phyloP scores from a whole-genome alignment of 2,797 vertebrate species.

The Rhinella marina region DNA sequence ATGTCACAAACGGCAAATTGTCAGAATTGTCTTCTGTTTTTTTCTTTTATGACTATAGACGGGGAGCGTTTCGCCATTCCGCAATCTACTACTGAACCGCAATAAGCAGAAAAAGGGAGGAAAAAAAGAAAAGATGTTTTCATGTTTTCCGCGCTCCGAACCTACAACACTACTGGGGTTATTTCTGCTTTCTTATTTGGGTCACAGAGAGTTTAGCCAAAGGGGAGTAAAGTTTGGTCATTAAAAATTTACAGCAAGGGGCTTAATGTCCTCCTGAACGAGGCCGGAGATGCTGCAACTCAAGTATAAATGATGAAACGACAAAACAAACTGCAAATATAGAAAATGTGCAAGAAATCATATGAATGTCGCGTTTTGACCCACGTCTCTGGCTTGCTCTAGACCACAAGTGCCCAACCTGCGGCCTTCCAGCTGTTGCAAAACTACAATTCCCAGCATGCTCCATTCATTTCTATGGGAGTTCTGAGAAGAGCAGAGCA shows the following conservation, averaged over 20 bases:
- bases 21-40: background rate
- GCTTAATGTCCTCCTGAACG: constrained; percentile 5
- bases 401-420: no score
- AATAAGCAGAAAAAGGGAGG: background rate
- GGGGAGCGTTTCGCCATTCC: background rate
- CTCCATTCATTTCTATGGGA: no score
- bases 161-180: background rate
- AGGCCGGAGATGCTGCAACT: background rate
- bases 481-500: no score
- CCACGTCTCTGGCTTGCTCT: no score
- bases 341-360: background rate
- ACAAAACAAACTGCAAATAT: background rate
- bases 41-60: background rate
- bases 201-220: constrained; percentile 52
- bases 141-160: background rate
- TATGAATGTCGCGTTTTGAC: background rate
- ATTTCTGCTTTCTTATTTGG: constrained; percentile 49
- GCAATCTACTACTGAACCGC: constrained; percentile 12
- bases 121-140: background rate
- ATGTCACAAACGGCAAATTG: constrained; percentile 13
- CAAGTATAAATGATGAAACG: constrained; percentile 10
- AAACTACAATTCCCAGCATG: no score
- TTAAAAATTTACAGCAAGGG: constrained; percentile 57
- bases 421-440: no score
- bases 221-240: constrained; percentile 56